phyloP scores from a whole-genome alignment of 2,113 vertebrate genomes.

The Datnioides undecimradiatus region DNA sequence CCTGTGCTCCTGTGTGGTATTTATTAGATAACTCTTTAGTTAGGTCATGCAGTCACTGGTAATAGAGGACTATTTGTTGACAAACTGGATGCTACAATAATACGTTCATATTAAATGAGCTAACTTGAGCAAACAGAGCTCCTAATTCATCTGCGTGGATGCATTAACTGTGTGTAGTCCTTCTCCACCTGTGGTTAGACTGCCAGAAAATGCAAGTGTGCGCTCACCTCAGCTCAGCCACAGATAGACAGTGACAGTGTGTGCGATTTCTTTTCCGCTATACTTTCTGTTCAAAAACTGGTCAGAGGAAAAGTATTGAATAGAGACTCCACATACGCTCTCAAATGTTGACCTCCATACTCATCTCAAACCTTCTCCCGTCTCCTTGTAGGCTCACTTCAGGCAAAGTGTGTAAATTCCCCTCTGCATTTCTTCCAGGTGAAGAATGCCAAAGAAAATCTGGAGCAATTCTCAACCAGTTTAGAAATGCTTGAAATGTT shows the following conservation, averaged over 20 bases:
- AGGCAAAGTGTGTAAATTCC: constrained; percentile 75
- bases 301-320: constrained; percentile 31
- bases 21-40: not conserved
- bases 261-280: constrained; percentile 35
- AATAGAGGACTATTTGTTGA: not conserved
- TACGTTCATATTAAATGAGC: not conserved
- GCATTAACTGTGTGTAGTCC: constrained; percentile 1
- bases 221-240: constrained; percentile 23
- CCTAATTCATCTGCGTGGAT: not conserved
- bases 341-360: constrained; percentile 66
- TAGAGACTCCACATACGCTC: constrained; percentile 37
- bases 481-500: constrained; percentile 80
- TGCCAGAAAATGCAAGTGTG: constrained; percentile 33
- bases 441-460: constrained; percentile 76
- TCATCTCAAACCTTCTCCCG: constrained; percentile 61
- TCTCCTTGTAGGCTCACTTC: constrained; percentile 67
- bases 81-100: not conserved
- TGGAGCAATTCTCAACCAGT: constrained; percentile 74
- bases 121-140: constrained; percentile 7
- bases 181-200: constrained; percentile 20
- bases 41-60: not conserved
- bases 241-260: constrained; percentile 21
- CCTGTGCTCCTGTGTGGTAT: not conserved
- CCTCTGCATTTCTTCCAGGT: constrained; percentile 71
- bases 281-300: constrained; percentile 36